These are phyloP conservation scores for Tenthredo notha DNA, from an alignment of 2,888 invertebrate species.

Conservation along the genomic window DNA sequence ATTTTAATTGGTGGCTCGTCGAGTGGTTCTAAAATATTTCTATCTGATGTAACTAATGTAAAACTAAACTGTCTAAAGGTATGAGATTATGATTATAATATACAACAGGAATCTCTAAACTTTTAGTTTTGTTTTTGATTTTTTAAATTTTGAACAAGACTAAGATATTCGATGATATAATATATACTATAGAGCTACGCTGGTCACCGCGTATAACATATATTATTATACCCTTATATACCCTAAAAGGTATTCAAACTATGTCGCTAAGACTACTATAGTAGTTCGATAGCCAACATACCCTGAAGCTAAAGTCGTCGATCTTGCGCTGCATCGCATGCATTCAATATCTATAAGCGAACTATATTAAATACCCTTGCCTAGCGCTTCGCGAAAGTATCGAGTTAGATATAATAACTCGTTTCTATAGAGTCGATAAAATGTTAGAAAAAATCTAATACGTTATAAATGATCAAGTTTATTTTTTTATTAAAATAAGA, in stretches of 20 bases:
- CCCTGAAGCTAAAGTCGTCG: not conserved
- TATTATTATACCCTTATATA: not conserved
- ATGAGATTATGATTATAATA: not conserved
- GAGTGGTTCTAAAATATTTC: constrained; percentile 2
- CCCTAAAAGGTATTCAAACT: constrained; percentile 15
- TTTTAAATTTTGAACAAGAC: not conserved
- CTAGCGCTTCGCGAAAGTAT: not conserved
- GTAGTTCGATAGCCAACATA: constrained; percentile 20
- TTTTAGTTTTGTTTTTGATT: not conserved
- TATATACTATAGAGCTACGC: not conserved
- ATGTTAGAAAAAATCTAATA: too few relatives aligned
- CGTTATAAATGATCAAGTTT: too few relatives aligned
- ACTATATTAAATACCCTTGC: not conserved
- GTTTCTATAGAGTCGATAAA: not conserved
- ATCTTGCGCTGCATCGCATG: not conserved
- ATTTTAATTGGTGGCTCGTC: constrained; percentile 18
- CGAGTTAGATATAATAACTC: not conserved
- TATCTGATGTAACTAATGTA: not conserved
- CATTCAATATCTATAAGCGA: not conserved
- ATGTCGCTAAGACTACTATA: not conserved
- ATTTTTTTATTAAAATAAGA: too few relatives aligned
- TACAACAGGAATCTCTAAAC: not conserved
- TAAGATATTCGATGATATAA: not conserved
- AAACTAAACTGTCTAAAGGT: not conserved
- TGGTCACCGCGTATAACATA: not conserved